Evolutionary conservation across 2,113 vertebrate genomes (phyloP).

Genomic region (Origma solitaria): DNA sequence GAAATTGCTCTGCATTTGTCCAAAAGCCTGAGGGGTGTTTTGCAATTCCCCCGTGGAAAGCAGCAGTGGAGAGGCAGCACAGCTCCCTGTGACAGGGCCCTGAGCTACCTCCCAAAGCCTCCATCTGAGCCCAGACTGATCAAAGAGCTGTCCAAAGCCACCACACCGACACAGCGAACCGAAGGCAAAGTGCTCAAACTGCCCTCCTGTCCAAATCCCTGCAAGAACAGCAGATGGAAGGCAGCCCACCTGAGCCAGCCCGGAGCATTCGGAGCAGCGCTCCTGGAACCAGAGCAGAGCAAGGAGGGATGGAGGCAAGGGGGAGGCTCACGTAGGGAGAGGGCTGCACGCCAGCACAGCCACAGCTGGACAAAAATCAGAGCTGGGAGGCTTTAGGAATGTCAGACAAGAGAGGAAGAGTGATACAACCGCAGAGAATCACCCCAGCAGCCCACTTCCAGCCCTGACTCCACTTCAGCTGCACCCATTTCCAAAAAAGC

Average conservation of each 20-base stretch:
- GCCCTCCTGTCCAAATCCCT: neutral
- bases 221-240: rapidly evolving
- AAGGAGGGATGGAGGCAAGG: neutral
- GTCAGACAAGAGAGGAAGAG: neutral
- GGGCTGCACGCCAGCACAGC: neutral
- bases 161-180: rapidly evolving
- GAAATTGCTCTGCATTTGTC: neutral
- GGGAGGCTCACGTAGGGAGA: rapidly evolving
- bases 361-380: neutral
- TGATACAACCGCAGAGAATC: neutral
- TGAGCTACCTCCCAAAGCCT: neutral
- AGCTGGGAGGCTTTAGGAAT: neutral
- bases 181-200: rapidly evolving
- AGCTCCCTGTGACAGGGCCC: neutral
- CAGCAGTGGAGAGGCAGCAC: rapidly evolving
- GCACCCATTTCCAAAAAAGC: neutral
- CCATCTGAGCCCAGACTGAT: rapidly evolving
- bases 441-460: neutral
- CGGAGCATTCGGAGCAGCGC: rapidly evolving
- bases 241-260: neutral
- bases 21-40: neutral
- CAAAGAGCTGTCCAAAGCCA: neutral
- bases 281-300: neutral
- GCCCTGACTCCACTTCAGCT: neutral
- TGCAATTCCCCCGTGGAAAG: neutral